These are phyloP conservation scores for Thyatira batis DNA, from an alignment of 2,888 invertebrate species.

Conservation along the genomic window DNA sequence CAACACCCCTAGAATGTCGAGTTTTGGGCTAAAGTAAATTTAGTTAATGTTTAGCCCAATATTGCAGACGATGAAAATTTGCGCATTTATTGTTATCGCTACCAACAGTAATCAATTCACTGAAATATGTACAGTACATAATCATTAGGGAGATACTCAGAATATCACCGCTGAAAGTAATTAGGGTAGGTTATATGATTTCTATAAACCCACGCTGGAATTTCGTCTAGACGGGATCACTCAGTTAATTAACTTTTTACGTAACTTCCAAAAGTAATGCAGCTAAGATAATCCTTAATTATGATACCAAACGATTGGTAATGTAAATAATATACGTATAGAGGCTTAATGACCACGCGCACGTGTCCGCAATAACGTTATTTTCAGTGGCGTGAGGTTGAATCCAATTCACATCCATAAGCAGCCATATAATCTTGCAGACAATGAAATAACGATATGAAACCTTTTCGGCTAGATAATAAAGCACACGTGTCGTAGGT, in stretches of 20 bases:
- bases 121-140: no score
- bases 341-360: constrained; percentile 51
- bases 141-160: no score
- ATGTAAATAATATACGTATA: constrained; percentile 39
- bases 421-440: constrained; percentile 69
- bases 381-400: constrained; percentile 65
- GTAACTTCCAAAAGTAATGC: constrained; percentile 10
- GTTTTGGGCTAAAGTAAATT: neutral
- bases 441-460: constrained; percentile 47
- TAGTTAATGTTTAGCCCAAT: no score
- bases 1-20: neutral
- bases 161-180: neutral
- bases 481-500: constrained; percentile 36
- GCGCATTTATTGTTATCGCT: no score
- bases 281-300: constrained; percentile 5
- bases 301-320: constrained; percentile 1
- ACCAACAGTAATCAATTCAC: no score
- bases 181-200: no score
- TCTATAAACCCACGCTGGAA: constrained; percentile 35
- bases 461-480: constrained; percentile 60
- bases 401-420: constrained; percentile 64
- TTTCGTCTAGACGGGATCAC: constrained; percentile 18
- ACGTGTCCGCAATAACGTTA: constrained; percentile 65
- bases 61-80: neutral
- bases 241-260: constrained; percentile 8